Evolutionary conservation across 2,797 vertebrate species (phyloP), one percentile per base, ranked within the genome.

Genomic region (Macropodus opercularis): DNA sequence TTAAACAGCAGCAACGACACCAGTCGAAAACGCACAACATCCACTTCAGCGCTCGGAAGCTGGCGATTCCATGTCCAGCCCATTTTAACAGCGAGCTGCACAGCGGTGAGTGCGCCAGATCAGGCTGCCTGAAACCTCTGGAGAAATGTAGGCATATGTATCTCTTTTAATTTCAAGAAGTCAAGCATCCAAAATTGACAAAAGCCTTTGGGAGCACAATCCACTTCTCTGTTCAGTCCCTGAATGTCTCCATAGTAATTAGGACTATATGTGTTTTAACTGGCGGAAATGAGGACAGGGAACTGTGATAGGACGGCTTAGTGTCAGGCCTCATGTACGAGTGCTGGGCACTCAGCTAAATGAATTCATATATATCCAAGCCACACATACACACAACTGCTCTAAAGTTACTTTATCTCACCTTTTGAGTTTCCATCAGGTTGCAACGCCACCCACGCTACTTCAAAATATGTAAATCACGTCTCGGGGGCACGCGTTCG

Each of bases 101-200:
- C 27, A 27, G 48, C 18, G 23, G 32, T 3, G 23, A 71, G 43
- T 11, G 26, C 21, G 18, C 32, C 38, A 38, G 38, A 72, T 58
- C 50, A 74, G 62, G 14, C 24, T n/a, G 46, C 17, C 26, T 27
- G 34, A 62, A 29, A 53, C 63, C 71, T 74, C 67, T 15, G 14
- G 63, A 69, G 69, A 71, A 74, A 72, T 46, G 23, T 61, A 15
- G 46, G 42, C 31, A 56, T 64, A 66, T 79, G 61, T 69, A 63
- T 84, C 46, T 64, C n/a, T 73, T 84, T 71, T 73, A 75, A 74
- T 80, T 79, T 73, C 38, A 60, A 56, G 27, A 59, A 72, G 68
- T 79, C 69, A 71, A 62, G 71, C 46, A 48, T 31, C 68, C 32
- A 71, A 69, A 79, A 77, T 81, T 80, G 46, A 55, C 44, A 52